phyloP scores from a whole-genome alignment of 35 echinoderm and acorn worm species.

The Lytechinus variegatus region DNA sequence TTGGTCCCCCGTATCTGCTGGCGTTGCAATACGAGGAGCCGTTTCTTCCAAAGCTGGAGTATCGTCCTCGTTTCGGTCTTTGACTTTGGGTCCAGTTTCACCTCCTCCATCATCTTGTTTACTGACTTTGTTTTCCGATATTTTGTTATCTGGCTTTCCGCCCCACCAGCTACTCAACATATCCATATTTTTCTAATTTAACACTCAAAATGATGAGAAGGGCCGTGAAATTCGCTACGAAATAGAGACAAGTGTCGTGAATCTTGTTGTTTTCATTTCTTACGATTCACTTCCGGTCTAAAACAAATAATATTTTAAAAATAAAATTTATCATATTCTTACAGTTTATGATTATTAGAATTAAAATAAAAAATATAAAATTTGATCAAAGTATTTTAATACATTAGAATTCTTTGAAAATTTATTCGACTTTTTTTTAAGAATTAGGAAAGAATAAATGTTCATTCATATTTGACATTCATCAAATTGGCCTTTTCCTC shows the following conservation, averaged over 20 bases:
- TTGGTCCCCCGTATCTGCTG: conserved; percentile 7
- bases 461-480: not conserved
- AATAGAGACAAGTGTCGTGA: not conserved
- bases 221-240: not conserved
- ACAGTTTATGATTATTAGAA: not conserved
- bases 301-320: not conserved
- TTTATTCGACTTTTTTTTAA: not conserved
- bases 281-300: not conserved
- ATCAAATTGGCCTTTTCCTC: not conserved
- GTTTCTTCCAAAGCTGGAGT: conserved; percentile 21
- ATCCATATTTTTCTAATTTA: conserved; percentile 55
- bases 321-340: not conserved
- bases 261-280: not conserved
- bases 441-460: not conserved
- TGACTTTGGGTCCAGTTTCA: not conserved
- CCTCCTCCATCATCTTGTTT: conserved; percentile 31
- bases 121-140: not conserved
- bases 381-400: too few species aligned
- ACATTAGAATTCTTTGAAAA: not conserved
- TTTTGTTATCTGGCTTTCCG: conserved; percentile 54
- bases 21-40: not conserved
- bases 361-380: not conserved
- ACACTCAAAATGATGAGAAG: not conserved
- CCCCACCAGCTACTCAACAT: conserved; percentile 84
- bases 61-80: not conserved